phyloP scores from a whole-genome alignment of 2,888 invertebrate species.

The Bruchidius siliquastri region DNA sequence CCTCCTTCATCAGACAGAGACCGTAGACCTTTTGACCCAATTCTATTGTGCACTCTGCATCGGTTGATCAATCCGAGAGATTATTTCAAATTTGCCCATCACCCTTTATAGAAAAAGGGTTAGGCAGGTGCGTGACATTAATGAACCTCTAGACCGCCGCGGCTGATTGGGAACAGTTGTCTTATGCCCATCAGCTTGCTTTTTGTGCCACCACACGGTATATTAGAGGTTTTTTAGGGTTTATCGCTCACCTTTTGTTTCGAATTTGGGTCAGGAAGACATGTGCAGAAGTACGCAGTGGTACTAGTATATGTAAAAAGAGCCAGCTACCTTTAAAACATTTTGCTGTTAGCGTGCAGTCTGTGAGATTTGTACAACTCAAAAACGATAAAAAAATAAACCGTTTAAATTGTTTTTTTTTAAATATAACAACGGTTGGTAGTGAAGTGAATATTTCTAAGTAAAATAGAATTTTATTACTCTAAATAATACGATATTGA shows the following conservation, averaged over 20 bases:
- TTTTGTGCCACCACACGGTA: background rate
- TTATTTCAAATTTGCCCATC: constrained; percentile 26
- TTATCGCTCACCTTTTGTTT: background rate
- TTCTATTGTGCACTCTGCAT: constrained; percentile 13
- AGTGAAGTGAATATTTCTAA: too few relatives aligned
- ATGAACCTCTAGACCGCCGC: background rate
- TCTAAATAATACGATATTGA: too few relatives aligned
- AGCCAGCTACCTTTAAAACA: too few relatives aligned
- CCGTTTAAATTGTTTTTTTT: too few relatives aligned
- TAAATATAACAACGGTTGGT: too few relatives aligned
- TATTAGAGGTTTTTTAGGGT: background rate
- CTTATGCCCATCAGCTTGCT: background rate
- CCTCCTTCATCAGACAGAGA: background rate
- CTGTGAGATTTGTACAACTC: too few relatives aligned
- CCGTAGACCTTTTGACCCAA: constrained; percentile 15
- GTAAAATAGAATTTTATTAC: too few relatives aligned
- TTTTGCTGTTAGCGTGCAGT: too few relatives aligned
- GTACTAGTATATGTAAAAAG: too few relatives aligned
- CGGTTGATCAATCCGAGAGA: constrained; percentile 21
- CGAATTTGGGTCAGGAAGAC: background rate
- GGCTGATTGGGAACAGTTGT: background rate
- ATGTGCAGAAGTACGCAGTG: background rate
- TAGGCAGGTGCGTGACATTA: background rate
- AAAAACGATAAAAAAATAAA: too few relatives aligned
- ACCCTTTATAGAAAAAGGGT: constrained; percentile 24